A percentile compares a stretch with the other conserved stretches of the same genome.
These are phyloP conservation scores for Pelodiscus sinensis DNA, from an alignment of 2,113 vertebrate species.

Conservation along the genomic window DNA sequence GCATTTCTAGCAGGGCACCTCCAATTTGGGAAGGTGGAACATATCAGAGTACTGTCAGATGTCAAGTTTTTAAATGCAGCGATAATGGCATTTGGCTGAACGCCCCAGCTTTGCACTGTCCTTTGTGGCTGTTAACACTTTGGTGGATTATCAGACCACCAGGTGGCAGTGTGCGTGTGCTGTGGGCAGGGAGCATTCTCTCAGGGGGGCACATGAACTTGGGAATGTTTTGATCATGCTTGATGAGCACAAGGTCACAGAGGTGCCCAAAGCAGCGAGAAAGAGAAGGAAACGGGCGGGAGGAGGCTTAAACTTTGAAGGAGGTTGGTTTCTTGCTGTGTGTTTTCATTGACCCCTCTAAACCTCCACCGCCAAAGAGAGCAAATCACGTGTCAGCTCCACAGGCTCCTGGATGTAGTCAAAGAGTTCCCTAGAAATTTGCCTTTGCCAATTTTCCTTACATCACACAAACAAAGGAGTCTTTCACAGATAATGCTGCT, in stretches of 20 bases:
- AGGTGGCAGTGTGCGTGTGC: slow-evolving; percentile 67
- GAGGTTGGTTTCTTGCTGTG: rapidly evolving
- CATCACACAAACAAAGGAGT: neutral
- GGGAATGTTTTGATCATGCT: neutral
- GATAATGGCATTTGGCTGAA: neutral
- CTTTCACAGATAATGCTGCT: neutral
- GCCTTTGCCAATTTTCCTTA: neutral
- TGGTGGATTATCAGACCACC: slow-evolving; percentile 29
- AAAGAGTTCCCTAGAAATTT: neutral
- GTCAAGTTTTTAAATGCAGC: neutral
- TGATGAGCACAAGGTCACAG: neutral
- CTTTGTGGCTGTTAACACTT: neutral
- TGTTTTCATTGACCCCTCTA: rapidly evolving
- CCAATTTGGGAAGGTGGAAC: neutral
- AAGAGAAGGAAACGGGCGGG: neutral
- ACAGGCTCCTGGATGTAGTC: neutral
- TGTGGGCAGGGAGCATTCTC: rapidly evolving
- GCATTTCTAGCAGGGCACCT: neutral
- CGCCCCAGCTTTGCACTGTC: neutral
- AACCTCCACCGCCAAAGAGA: neutral
- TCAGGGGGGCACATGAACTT: rapidly evolving
- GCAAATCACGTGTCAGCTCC: rapidly evolving
- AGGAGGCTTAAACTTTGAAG: neutral
- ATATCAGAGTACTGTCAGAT: rapidly evolving
- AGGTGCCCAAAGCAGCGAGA: neutral